phyloP scores from a whole-genome alignment of 2,797 vertebrate genomes.

The Botia almorhae region DNA sequence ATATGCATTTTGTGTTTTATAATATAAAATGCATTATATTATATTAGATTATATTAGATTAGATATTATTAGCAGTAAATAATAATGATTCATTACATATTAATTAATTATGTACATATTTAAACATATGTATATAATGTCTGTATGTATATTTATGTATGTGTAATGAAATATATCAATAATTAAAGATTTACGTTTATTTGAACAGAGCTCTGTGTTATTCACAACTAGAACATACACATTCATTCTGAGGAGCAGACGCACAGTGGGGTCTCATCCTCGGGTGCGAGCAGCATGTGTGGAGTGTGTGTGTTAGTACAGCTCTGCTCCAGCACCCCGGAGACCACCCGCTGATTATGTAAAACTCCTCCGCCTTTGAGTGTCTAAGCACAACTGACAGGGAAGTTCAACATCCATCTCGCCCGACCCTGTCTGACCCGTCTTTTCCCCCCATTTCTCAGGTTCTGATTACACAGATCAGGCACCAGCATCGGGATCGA shows the following conservation, averaged over 20 bases:
- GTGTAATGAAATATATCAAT: too few species aligned
- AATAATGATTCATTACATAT: too few species aligned
- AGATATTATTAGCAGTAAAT: too few species aligned
- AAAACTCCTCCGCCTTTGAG: conserved; percentile 59
- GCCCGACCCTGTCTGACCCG: conserved; percentile 74
- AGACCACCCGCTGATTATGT: conserved; percentile 64
- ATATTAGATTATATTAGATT: too few species aligned
- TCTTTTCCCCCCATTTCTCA: conserved; percentile 74
- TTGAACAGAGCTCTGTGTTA: conserved; percentile 65
- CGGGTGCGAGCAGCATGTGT: conserved; percentile 55
- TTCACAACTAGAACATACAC: conserved; percentile 71
- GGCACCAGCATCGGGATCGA: conserved; percentile 70
- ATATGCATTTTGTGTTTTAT: too few species aligned
- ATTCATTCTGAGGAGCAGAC: conserved; percentile 78
- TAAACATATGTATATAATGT: too few species aligned
- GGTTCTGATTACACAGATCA: conserved; percentile 71
- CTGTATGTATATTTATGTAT: too few species aligned
- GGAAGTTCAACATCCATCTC: conserved; percentile 77
- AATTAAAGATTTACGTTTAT: too few species aligned
- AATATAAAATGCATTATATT: too few species aligned
- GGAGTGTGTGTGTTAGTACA: conserved; percentile 39
- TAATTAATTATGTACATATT: too few species aligned
- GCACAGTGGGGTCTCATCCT: conserved; percentile 72
- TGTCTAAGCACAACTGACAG: conserved; percentile 64
- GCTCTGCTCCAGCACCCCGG: conserved; percentile 57